Evolutionary conservation across 1,140 invertebrate species (phyloP), one percentile per base, ranked within the genome.

Genomic region (Drosophila tropicalis): DNA sequence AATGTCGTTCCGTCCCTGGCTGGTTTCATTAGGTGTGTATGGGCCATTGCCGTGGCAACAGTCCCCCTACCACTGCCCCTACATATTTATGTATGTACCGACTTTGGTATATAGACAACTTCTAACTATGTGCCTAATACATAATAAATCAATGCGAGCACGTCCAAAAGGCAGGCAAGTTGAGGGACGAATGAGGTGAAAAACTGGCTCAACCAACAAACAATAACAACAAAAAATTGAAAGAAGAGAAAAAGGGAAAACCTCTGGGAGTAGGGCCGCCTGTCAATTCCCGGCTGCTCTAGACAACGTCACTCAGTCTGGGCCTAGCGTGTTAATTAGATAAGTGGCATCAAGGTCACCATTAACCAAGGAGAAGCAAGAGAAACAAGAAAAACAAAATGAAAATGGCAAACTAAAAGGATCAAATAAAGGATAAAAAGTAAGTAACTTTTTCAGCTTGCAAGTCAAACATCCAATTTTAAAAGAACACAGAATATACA

Each of bases 401-500:
- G 62, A 71, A 76, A 56, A 47, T 60, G 56, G 56, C 56, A 40
- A 71, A 70, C 66, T 55, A 29, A 70, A 76, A 67, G 51, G 47
- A 72, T 63, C 69, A 47, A 67, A 29, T 29, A 29, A 44, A 71
- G 29, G 17, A 58, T 62, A 57, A 44, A 68, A 65, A 72, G 70
- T 64, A 63, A 67, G 58, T 71, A 82, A 82, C 75, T 83, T 39
- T 83, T 68, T 77, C 5, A 75, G 79, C 83, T 87, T 74, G 80
- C 84, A 87, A 87, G 83, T 83, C 84, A 87, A 87, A 87, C 84
- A 87, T 87, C 83, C 83, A 87, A 89, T 87, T 51, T 82, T 76
- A 68, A 82, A 87, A 61, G 60, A 87, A 87, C 67, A 87, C 72
- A 76, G 76, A 80, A 77, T 83, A 70, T 86, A 89, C 81, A 87